Evolutionary conservation across 2,113 vertebrate genomes (phyloP).

Genomic region (Etheostoma spectabile): DNA sequence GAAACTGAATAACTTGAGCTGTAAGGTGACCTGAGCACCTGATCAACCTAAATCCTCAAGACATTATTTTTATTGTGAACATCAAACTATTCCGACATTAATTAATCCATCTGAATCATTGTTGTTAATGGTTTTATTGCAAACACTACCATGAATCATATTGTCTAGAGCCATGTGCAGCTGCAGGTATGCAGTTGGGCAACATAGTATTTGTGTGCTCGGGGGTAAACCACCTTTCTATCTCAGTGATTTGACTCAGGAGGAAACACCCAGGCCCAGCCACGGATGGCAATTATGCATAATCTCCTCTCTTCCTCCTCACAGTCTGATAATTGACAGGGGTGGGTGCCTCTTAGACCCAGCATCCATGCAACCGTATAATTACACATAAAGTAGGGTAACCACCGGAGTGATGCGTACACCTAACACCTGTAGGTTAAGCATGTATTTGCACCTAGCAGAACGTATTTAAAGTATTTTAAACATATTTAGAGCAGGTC

Average conservation of each 20-base stretch:
- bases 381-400: conserved; percentile 55
- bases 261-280: conserved; percentile 78
- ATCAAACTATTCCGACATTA: background rate
- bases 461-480: background rate
- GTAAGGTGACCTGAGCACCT: background rate
- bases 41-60: background rate
- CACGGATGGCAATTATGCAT: conserved; percentile 74
- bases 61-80: background rate
- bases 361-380: conserved; percentile 57
- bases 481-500: background rate
- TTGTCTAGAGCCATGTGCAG: conserved; percentile 58
- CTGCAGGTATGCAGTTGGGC: conserved; percentile 59
- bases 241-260: conserved; percentile 70
- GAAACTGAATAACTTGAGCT: too few relatives aligned
- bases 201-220: conserved; percentile 73
- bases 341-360: conserved; percentile 57
- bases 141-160: conserved; percentile 49
- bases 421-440: background rate
- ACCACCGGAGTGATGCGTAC: conserved; percentile 21
- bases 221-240: conserved; percentile 67
- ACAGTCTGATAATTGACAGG: conserved; percentile 72
- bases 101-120: background rate
- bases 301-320: conserved; percentile 75
- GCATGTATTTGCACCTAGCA: background rate
- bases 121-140: background rate